phyloP scores from a whole-genome alignment of 1,140 invertebrate species.

The Aphidius gifuensis region DNA sequence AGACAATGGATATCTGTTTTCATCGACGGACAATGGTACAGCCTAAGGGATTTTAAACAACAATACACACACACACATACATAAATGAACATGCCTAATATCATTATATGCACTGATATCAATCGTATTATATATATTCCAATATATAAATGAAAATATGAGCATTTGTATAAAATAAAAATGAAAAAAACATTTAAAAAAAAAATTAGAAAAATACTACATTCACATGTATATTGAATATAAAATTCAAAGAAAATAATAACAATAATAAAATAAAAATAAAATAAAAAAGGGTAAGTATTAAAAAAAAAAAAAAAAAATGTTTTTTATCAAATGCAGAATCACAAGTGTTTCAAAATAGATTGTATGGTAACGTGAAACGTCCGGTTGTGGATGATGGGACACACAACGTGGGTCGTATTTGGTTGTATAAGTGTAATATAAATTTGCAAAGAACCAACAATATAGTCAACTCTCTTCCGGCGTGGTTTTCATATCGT shows the following conservation, averaged over 20 bases:
- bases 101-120: conserved; percentile 26
- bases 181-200: no score
- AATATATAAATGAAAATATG: background rate
- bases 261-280: no score
- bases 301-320: no score
- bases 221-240: no score
- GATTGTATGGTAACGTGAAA: conserved; percentile 20
- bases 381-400: conserved; percentile 13
- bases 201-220: no score
- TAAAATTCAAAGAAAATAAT: no score
- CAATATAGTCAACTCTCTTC: conserved; percentile 25
- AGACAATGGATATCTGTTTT: conserved; percentile 19
- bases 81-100: conserved; percentile 22
- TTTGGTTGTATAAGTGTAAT: conserved; percentile 19
- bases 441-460: background rate
- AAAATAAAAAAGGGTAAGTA: no score
- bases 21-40: conserved; percentile 17
- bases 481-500: conserved; percentile 22
- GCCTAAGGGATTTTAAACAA: no score
- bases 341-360: conserved; percentile 33
- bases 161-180: no score
- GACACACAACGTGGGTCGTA: conserved; percentile 23
- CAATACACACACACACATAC: background rate
- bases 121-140: conserved; percentile 20
- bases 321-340: conserved; percentile 28